Evolutionary conservation across 1,140 invertebrate species (phyloP), one percentile per base, ranked within the genome.

Genomic region (Brachystomella parvula): DNA sequence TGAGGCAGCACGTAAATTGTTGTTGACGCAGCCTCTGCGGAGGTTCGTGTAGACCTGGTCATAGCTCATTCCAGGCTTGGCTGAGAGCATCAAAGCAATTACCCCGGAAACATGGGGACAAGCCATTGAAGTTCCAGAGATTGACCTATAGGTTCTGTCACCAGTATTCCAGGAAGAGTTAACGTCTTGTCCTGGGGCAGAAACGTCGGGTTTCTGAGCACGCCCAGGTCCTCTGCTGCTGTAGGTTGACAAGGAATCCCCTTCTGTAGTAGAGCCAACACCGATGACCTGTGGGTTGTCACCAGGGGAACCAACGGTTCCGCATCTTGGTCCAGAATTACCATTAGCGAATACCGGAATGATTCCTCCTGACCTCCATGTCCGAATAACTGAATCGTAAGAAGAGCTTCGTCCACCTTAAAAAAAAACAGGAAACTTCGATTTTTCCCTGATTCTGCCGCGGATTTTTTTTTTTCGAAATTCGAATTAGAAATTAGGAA

Each of bases 81-180:
- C 24, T 28, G 30, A 12, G 0, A 61, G 15, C 6, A 66, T 28
- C 9, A 67, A 33, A 31, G 47, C 65, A 6, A 63, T 33, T 1
- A 62, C 65, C 0, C 65, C 65, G 24, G 47, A 28, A 1, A 63
- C 61, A 44, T 63, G 47, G 39, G 65, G 65, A 17, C 29, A 35
- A n/a, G 65, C 60, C 65, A 67, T 67, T 12, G 29, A 35, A 2
- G 65, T 67, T 49, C 68, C 68, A 29, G 60, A 63, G 1, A 66
- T 59, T 26, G 61, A 58, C 1, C 56, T 56, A 53, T 66, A 66
- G n/a, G n/a, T 24, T 3, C 0, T 39, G 61, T 66, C 58, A 30
- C 39, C 9, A 1, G 19, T 35, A n/a, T 47, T 24, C 61, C 49
- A 66, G 9, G 68, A 32, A 24, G 68, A 70, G 12, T 32, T 15